Evolutionary conservation across 2,797 vertebrate species (phyloP), one percentile per base, ranked within the genome.

Genomic region (Otus scops): DNA sequence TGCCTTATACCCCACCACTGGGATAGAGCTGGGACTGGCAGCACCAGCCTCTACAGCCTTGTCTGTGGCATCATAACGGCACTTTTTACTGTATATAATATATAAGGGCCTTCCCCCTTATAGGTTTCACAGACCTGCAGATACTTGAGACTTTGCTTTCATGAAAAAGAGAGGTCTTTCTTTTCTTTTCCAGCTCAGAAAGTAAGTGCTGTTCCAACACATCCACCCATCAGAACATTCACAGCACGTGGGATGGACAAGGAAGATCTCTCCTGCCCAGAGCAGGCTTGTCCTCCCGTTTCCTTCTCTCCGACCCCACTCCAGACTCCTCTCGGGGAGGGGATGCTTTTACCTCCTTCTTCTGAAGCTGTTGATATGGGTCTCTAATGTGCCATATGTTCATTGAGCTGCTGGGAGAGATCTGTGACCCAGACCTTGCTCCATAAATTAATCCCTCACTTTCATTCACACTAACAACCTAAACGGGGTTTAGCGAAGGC

Each of bases 371-470:
- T 60, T 36, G 71, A 77, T 59, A 50, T 79, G 68, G 34, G 47
- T 90, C 51, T 88, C 32, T 61, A 50, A 83, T 23, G 50, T 59
- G 71, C 86, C 93, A 80, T 90, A 73, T 88, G 94, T 41, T 92
- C 76, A 32, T 60, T 2, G 26, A 93, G 59, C 85, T 93, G 71
- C 79, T 79, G 59, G 50, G 53, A 83, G 61, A 88, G 67, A 83
- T 67, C 85, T 60, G 70, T 89, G 94, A 93, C 85, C 88, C 67
- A 76, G 63, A 69, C 91, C 75, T 65, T 61, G 71, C 85, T 50
- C 75, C 75, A 69, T 10, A 76, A 82, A 93, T 92, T 93, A 94
- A 95, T 88, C 75, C 59, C 43, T 88, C 57, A 22, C 54, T 76
- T 95, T 75, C 51, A 53, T 84, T 57, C 67, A 17, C 27, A 13